Conservation (phyloP, 1,140 invertebrate species). For the Adoxophyes honmai region DNA sequence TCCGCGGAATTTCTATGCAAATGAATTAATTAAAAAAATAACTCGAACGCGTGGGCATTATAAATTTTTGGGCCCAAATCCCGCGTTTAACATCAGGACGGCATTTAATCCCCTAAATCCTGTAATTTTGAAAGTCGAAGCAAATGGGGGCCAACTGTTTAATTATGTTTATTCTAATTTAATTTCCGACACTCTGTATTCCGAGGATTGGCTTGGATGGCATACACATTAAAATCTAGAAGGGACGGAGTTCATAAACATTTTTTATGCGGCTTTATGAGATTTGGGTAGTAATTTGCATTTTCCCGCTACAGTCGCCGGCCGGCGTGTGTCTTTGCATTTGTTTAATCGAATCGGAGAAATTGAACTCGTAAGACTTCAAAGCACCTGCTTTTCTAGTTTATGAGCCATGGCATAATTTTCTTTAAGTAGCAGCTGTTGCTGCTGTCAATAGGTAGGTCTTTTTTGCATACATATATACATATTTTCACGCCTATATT, state of each 20-base stretch:
- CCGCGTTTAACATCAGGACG: conserved; percentile 31
- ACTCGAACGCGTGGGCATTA: conserved; percentile 24
- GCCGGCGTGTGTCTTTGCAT: conserved; percentile 21
- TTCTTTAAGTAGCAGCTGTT: no score
- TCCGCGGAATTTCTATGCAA: not conserved
- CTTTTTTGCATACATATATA: no score
- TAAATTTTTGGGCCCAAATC: conserved; percentile 27
- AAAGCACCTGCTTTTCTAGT: no score
- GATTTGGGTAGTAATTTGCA: conserved; percentile 18
- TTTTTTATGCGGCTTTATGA: not conserved
- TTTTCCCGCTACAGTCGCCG: conserved; percentile 23
- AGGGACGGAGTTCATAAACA: conserved; percentile 21
- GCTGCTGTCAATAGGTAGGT: no score
- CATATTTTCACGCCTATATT: no score
- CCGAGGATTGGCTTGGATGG: conserved; percentile 18
- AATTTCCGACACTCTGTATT: conserved; percentile 40
- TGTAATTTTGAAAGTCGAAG: conserved; percentile 44
- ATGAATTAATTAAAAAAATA: conserved; percentile 35
- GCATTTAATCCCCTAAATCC: conserved; percentile 33
- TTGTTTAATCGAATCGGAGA: not conserved
- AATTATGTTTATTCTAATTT: conserved; percentile 58
- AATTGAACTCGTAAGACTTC: not conserved
- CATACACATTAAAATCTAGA: conserved; percentile 21
- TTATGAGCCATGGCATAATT: no score
- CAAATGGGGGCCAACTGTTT: conserved; percentile 41